Evolutionary conservation across 1,140 invertebrate genomes (phyloP).

Genomic region (Trachymyrmex septentrionalis): DNA sequence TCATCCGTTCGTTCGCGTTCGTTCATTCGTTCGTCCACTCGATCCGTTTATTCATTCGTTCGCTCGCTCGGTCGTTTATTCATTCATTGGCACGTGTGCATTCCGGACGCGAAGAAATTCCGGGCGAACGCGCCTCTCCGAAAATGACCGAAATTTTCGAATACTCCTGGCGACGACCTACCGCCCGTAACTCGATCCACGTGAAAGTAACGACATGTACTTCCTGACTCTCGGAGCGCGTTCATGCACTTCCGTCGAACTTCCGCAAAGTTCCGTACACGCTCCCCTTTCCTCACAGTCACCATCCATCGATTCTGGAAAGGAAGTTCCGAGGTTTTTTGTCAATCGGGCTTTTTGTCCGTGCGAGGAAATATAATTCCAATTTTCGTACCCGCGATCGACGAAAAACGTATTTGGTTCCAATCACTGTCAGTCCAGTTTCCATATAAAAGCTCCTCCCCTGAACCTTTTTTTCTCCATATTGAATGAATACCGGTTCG

Average conservation of each 20-base stretch:
- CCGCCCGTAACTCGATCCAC: constrained; percentile 46
- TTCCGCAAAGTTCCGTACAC: constrained; percentile 29
- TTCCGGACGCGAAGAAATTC: constrained; percentile 65
- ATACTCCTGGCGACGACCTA: constrained; percentile 3
- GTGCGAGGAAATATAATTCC: constrained; percentile 40
- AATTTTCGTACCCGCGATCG: constrained; percentile 22
- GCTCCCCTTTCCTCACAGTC: not conserved
- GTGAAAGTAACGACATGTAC: constrained; percentile 56
- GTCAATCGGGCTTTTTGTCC: constrained; percentile 29
- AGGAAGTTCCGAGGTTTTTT: not conserved
- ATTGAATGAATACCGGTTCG: constrained; percentile 39
- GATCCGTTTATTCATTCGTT: not conserved
- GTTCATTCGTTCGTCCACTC: constrained; percentile 19
- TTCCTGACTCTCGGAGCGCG: constrained; percentile 53
- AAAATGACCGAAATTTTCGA: constrained; percentile 45
- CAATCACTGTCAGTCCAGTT: constrained; percentile 44
- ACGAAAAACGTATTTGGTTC: constrained; percentile 45
- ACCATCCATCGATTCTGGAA: not conserved
- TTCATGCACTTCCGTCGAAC: constrained; percentile 54
- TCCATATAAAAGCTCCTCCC: constrained; percentile 18
- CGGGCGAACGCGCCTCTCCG: not conserved
- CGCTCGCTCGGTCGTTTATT: not conserved
- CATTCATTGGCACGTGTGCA: constrained; percentile 54
- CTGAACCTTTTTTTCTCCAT: not conserved
- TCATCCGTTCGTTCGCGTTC: not conserved